phyloP scores from a whole-genome alignment of 2,888 invertebrate species.

The Andrena trimmerana region DNA sequence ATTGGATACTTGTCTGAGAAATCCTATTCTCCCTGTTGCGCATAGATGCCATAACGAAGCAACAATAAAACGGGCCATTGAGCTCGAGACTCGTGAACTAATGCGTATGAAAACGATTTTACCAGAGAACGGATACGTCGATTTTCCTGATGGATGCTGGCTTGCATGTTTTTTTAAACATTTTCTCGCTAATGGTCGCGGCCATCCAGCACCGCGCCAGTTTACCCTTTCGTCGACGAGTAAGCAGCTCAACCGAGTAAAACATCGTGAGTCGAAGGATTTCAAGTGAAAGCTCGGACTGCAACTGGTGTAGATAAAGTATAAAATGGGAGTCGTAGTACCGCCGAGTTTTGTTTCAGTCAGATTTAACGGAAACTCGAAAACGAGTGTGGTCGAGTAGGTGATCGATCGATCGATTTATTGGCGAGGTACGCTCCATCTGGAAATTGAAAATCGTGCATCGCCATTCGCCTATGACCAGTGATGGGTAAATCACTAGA shows the following conservation, averaged over 20 bases:
- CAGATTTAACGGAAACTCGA: neutral
- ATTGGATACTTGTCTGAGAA: too few relatives aligned
- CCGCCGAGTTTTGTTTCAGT: constrained; percentile 17
- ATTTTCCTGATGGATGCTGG: constrained; percentile 35
- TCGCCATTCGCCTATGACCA: too few relatives aligned
- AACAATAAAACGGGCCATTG: neutral
- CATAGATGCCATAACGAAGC: neutral
- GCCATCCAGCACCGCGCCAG: constrained; percentile 71
- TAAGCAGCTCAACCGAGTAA: constrained; percentile 61
- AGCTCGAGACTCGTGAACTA: neutral
- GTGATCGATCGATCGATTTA: constrained; percentile 16
- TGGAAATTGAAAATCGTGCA: too few relatives aligned
- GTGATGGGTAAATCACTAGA: too few relatives aligned
- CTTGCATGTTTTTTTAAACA: constrained; percentile 54
- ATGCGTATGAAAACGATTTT: constrained; percentile 1
- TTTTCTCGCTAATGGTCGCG: constrained; percentile 58
- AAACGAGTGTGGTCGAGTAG: neutral
- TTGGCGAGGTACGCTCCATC: too few relatives aligned
- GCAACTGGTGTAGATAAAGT: neutral
- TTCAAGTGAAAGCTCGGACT: neutral
- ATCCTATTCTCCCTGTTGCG: neutral
- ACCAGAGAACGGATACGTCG: constrained; percentile 60
- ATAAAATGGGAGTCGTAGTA: constrained; percentile 4
- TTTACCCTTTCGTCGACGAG: constrained; percentile 48
- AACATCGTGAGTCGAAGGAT: constrained; percentile 58